Percentiles rank a stretch among this genome's conserved stretches.
These are phyloP conservation scores for Leptopilina drosophilae DNA, from an alignment of 2,888 invertebrate genomes.

Conservation along the genomic window DNA sequence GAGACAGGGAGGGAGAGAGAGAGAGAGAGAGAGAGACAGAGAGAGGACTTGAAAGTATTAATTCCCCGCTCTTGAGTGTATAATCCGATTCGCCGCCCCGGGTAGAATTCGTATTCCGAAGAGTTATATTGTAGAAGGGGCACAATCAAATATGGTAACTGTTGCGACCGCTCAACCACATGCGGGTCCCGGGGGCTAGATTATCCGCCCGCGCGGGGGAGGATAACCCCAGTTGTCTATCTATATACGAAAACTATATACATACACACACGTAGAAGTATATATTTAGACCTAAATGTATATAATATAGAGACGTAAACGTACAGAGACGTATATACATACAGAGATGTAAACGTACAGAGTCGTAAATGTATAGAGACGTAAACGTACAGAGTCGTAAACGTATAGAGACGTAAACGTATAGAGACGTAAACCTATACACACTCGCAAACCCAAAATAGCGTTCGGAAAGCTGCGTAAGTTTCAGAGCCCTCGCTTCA, in stretches of 20 bases:
- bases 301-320: no score
- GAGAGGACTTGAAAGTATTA: conserved; percentile 4
- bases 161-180: conserved; percentile 74
- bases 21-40: no score
- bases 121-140: conserved; percentile 58
- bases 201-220: conserved; percentile 70
- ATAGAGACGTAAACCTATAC: no score
- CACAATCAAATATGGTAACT: conserved; percentile 76
- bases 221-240: conserved; percentile 67
- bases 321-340: no score
- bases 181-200: conserved; percentile 74
- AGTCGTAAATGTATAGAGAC: no score
- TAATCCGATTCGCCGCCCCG: conserved; percentile 20
- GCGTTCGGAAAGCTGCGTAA: conserved; percentile 2
- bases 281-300: not conserved
- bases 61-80: not conserved
- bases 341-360: no score
- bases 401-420: no score
- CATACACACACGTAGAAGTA: no score
- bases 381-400: no score
- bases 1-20: no score
- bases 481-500: not conserved
- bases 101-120: conserved; percentile 62
- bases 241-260: no score
- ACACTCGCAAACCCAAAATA: no score